A percentile compares a stretch with the other conserved stretches of the same genome.
These are phyloP conservation scores for Echinops telfairi DNA, from an alignment of 2,113 vertebrate genomes.

Conservation along the genomic window DNA sequence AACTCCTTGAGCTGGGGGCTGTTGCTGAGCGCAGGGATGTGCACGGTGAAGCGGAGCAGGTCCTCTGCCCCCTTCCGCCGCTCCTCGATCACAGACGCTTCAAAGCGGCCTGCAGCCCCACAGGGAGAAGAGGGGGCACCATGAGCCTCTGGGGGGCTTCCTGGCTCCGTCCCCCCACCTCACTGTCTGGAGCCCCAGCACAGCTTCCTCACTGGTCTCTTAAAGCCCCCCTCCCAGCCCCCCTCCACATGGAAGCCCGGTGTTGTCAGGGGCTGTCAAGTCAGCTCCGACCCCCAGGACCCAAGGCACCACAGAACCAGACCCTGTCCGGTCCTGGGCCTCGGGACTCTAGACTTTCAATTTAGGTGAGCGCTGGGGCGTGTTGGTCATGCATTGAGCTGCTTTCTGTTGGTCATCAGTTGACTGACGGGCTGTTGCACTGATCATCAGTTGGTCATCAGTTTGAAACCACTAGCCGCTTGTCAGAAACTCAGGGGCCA, in stretches of 20 bases:
- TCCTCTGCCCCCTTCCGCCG: conserved; percentile 91
- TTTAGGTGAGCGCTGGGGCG: too few species aligned
- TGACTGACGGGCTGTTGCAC: too few species aligned
- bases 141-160: neutral
- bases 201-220: neutral
- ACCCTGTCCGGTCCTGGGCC: too few species aligned
- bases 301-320: too few species aligned
- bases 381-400: too few species aligned
- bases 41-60: conserved; percentile 90
- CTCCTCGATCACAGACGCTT: conserved; percentile 93
- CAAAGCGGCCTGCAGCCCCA: conserved; percentile 90
- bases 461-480: too few species aligned
- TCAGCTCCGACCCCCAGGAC: too few species aligned
- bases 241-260: neutral
- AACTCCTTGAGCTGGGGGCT: conserved; percentile 96
- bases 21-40: conserved; percentile 93
- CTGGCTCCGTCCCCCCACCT: neutral
- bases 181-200: neutral
- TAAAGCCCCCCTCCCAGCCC: neutral
- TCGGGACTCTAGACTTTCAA: too few species aligned
- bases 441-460: too few species aligned
- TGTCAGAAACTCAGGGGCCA: too few species aligned
- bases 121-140: neutral
- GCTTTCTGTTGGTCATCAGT: too few species aligned
- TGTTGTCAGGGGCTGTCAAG: too few species aligned